Conservation (phyloP, 1,140 invertebrate species). For the Colletes gigas region DNA sequence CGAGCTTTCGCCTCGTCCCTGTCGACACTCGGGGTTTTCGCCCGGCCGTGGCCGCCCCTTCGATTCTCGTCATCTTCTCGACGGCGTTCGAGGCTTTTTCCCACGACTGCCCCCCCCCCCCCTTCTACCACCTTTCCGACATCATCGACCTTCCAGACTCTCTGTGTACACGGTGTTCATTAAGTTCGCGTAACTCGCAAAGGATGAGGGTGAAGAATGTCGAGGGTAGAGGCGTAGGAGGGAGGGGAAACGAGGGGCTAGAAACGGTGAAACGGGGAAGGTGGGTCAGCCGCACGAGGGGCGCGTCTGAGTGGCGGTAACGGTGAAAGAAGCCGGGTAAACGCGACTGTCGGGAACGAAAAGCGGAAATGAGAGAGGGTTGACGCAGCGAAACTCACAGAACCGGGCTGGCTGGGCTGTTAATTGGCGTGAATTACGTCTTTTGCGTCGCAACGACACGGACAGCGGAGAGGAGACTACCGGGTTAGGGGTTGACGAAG, state of each 20-base stretch:
- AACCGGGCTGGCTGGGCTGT: constrained; percentile 47
- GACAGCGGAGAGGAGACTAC: constrained; percentile 4
- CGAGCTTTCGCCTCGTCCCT: not conserved
- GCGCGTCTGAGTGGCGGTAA: constrained; percentile 58
- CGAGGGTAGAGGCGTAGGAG: too few relatives aligned
- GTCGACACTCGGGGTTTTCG: not conserved
- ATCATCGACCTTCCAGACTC: too few relatives aligned
- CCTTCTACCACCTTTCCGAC: too few relatives aligned
- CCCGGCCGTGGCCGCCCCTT: not conserved
- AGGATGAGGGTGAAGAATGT: constrained; percentile 3
- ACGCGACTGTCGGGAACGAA: constrained; percentile 21
- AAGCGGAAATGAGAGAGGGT: constrained; percentile 53
- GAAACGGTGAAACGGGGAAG: constrained; percentile 7
- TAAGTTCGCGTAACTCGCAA: constrained; percentile 33
- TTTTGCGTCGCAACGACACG: constrained; percentile 58
- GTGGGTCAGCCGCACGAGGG: constrained; percentile 38
- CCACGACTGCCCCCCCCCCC: not conserved
- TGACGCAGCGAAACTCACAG: constrained; percentile 56
- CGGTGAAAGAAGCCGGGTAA: constrained; percentile 63
- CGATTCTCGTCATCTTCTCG: not conserved
- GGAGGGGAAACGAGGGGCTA: not conserved
- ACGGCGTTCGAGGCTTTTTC: not conserved
- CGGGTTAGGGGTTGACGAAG: not conserved
- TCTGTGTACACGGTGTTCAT: constrained; percentile 37
- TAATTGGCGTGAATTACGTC: constrained; percentile 70